A percentile compares a stretch with the other conserved stretches of the same genome.
Evolutionary conservation across 2,797 vertebrate genomes (phyloP).

Genomic region (Microtus californicus): DNA sequence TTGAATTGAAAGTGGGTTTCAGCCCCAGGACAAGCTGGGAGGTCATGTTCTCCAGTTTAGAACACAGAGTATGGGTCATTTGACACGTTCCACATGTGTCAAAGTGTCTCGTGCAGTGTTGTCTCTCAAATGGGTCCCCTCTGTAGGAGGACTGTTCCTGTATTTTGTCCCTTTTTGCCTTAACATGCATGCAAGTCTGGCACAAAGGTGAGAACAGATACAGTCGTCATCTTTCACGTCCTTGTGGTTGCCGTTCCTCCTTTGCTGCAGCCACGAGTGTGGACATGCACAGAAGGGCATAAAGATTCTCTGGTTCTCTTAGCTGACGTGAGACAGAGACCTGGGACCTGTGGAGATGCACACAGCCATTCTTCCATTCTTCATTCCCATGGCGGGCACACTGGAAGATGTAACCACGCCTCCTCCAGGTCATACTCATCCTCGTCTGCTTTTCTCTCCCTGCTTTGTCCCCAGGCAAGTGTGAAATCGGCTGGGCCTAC

Average conservation of each 20-base stretch:
- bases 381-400: neutral
- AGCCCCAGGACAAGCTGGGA: neutral
- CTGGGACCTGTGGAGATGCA: neutral
- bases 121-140: neutral
- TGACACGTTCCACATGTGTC: neutral
- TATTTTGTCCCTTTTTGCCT: neutral
- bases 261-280: neutral
- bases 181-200: neutral
- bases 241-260: neutral
- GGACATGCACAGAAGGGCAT: neutral
- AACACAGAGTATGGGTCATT: neutral
- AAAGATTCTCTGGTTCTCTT: neutral
- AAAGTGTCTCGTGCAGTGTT: neutral
- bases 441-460: neutral
- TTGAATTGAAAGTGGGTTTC: neutral
- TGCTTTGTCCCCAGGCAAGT: constrained; percentile 90
- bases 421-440: constrained; percentile 7
- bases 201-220: neutral
- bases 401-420: neutral
- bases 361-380: neutral
- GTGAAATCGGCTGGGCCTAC: constrained; percentile 98
- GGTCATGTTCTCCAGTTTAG: neutral
- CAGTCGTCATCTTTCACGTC: neutral
- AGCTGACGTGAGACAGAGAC: neutral
- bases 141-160: neutral